Evolutionary conservation across 2,888 invertebrate genomes (phyloP), one percentile per base, ranked within the genome.

Genomic region (Cephus runcator): DNA sequence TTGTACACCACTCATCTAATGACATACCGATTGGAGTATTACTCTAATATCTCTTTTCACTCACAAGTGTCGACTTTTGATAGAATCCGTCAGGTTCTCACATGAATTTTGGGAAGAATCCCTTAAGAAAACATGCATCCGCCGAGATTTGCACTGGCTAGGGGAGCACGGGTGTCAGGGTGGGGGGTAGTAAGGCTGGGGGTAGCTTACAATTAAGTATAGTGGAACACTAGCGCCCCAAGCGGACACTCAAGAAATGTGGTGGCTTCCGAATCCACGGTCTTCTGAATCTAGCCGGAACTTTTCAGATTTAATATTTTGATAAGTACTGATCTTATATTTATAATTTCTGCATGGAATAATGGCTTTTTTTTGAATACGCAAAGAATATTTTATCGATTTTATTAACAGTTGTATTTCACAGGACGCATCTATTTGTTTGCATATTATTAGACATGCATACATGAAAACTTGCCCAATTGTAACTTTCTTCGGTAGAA

Each of bases 61-160:
- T 89, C 87, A 87, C 88, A 77, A 81, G 82, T 81, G 79, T 80
- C 12, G 31, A 84, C 81, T 82, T 71, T 34, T 78, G 77, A 81
- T 83, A 56, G 23, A 56, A 80, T 83, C 81, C 81, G 74, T 80
- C 79, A 73, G 80, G 85, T 82, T 87, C 85, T 87, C 88, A 87
- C 88, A 88, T 88, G 86, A 85, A 85, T 88, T 87, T 86, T 84
- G 84, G 87, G 83, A 88, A 88, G 88, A 88, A 87, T 88, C 88
- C 88, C 89, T 88, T 88, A 90, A 89, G 90, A 90, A 90, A 90
- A 90, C 90, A 90, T 89, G 89, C 90, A 87, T 88, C 88, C 87
- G 89, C 87, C 87, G 90, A 90, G 90, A 90, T 90, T 90, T 90
- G 88, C 89, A 89, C 90, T 90, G 87, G 87, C 88, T 89, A 89